Conservation (phyloP, 2,888 invertebrate species). For the Rhorus exstirpatorius region DNA sequence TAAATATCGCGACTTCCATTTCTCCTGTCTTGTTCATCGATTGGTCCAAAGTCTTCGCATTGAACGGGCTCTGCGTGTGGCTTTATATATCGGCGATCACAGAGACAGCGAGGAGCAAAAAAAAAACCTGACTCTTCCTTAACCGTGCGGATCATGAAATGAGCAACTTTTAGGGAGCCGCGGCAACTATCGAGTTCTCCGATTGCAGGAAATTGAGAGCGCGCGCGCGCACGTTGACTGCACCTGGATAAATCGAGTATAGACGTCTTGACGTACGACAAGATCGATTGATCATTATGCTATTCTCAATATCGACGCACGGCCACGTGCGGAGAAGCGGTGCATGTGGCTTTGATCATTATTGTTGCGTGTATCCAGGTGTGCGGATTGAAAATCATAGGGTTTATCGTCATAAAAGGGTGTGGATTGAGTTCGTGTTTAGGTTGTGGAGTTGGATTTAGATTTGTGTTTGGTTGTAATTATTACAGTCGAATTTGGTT, state of each 20-base stretch:
- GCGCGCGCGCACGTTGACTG: conserved; percentile 42
- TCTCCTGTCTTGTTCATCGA: too few species aligned
- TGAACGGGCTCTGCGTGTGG: too few species aligned
- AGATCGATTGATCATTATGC: conserved; percentile 63
- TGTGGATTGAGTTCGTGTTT: too few species aligned
- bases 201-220: conserved; percentile 45
- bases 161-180: conserved; percentile 72
- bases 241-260: conserved; percentile 63
- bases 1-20: too few species aligned
- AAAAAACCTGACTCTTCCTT: conserved; percentile 77
- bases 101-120: conserved; percentile 43
- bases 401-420: too few species aligned
- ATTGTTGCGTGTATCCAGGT: neutral
- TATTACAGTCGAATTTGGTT: too few species aligned
- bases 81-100: too few species aligned
- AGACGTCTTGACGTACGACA: conserved; percentile 62
- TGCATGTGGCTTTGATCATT: conserved; percentile 35
- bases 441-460: too few species aligned
- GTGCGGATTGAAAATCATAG: too few species aligned
- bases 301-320: conserved; percentile 41
- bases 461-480: too few species aligned
- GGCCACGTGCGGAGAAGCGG: neutral
- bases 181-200: conserved; percentile 60
- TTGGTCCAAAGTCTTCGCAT: too few species aligned
- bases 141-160: conserved; percentile 74